These are phyloP conservation scores for Tichodroma muraria DNA, from an alignment of 2,113 vertebrate genomes.

Conservation along the genomic window DNA sequence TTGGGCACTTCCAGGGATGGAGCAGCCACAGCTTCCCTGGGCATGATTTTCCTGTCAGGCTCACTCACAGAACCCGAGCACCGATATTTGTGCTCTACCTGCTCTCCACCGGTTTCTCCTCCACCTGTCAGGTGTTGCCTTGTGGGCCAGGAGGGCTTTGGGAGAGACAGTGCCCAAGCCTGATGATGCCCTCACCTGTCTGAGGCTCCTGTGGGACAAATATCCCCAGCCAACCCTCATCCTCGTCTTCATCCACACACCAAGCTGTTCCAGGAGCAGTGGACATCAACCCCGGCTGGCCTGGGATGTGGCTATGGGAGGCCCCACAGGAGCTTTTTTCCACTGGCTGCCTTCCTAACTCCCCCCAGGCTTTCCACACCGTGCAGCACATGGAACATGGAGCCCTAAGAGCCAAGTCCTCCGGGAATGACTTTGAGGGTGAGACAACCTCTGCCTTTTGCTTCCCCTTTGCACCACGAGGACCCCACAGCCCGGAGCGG, in stretches of 20 bases:
- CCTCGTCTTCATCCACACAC: not conserved
- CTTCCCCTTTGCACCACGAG: not conserved
- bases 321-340: not conserved
- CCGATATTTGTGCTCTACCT: not conserved
- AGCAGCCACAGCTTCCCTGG: not conserved
- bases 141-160: not conserved
- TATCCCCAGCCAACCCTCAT: not conserved
- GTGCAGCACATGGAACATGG: not conserved
- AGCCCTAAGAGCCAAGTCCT: not conserved
- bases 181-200: not conserved
- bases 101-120: not conserved
- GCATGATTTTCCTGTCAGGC: not conserved
- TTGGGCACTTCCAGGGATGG: not conserved
- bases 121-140: not conserved
- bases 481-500: fast-evolving
- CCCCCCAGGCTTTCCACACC: not conserved
- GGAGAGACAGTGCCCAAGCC: not conserved
- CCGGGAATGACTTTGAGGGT: not conserved
- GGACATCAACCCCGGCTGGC: not conserved
- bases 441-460: not conserved
- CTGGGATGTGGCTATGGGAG: not conserved
- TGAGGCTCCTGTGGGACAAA: not conserved
- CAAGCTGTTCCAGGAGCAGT: not conserved
- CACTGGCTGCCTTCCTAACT: not conserved
- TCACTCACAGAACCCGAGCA: fast-evolving